Base-by-base conservation (phyloP, 1,140 invertebrate genomes). In the Anastatus disparis region DNA sequence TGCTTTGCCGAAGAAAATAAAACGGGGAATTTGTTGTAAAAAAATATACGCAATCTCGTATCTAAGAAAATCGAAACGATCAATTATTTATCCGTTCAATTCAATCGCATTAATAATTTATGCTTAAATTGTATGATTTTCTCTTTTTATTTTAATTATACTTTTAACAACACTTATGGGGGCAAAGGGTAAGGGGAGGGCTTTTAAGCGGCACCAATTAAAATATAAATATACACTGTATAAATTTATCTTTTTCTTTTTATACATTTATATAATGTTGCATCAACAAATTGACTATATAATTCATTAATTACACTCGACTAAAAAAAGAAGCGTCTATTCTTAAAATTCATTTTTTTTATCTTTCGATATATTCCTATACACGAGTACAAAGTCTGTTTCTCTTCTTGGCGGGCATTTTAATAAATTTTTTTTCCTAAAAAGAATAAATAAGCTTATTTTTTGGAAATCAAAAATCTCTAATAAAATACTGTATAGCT, bases 121-220 rank as follows among this genome's bases (percentile, higher is more conserved):
- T n/a, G 15, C n/a, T n/a, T 3, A 24, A 53, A 53, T 8, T 3
- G 7, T 53, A 29, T 17, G n/a, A 53, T 52, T 2, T 9, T 20
- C 17, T 55, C 17, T 35, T 20, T 2, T 15, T 22, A 35, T 35
- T 9, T 20, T 22, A 20, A 35, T 0, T 55, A 22, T 35, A n/a
- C 22, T 35, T 55, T 6, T 20, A 35, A 35, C n/a, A 35, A 12
- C 17, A 55, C 17, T 35, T 7, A 50, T 27, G 26, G 53, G 53
- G 53, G n/a, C n/a, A n/a, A n/a, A n/a, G n/a, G n/a, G n/a, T n/a
- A n/a, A n/a, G n/a, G n/a, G n/a, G n/a, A n/a, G n/a, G n/a, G n/a
- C n/a, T n/a, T 24, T 59, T 10, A 27, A 48, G 53, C 40, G 53
- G 27, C 65, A 40, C 55, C 55, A 59, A 59, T 68, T 3, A 68